Conservation (phyloP, 2,113 vertebrate genomes). For the Ancistrus triradiatus region DNA sequence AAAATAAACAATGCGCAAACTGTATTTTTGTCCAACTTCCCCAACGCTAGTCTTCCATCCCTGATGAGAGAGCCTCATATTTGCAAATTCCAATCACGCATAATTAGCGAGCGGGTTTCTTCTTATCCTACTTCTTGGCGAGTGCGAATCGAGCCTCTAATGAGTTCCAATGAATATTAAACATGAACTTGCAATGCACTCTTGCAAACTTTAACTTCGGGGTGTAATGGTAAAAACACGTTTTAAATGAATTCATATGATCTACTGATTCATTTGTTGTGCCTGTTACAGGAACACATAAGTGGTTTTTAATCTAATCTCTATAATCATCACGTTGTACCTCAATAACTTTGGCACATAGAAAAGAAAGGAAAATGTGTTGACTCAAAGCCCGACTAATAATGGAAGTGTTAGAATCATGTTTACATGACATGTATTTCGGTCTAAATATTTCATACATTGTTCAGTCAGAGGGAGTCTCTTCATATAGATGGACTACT, state of each 20-base stretch:
- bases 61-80: constrained; percentile 10
- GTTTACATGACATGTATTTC: neutral
- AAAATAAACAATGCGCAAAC: constrained; percentile 35
- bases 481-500: no score
- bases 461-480: no score
- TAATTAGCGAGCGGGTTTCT: constrained; percentile 37
- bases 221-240: neutral
- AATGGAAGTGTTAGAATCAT: no score
- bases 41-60: constrained; percentile 13
- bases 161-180: constrained; percentile 43
- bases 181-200: constrained; percentile 22
- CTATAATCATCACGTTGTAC: no score
- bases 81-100: constrained; percentile 24
- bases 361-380: no score
- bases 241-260: neutral
- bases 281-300: no score
- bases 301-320: no score
- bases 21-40: constrained; percentile 15
- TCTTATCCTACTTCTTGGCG: constrained; percentile 19
- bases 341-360: no score
- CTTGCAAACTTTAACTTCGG: constrained; percentile 2
- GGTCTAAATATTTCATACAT: no score
- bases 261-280: no score
- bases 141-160: constrained; percentile 9
- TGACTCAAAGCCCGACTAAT: no score